These are phyloP conservation scores for Pardosa pseudoannulata DNA, from an alignment of 2,888 invertebrate genomes.

Conservation along the genomic window DNA sequence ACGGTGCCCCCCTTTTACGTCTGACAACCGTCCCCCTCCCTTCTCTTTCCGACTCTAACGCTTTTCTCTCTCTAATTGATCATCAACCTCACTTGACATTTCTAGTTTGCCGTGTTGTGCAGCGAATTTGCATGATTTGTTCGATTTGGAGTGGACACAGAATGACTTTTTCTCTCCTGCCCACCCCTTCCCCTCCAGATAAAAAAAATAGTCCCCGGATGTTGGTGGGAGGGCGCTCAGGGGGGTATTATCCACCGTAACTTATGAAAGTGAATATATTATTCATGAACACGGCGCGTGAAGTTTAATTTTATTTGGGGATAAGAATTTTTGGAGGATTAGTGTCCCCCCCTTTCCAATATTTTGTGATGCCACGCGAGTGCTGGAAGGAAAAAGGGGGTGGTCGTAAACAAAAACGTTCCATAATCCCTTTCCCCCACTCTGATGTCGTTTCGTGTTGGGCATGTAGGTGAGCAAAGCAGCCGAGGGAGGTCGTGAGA, in stretches of 20 bases:
- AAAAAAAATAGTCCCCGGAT: background rate
- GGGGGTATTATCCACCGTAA: background rate
- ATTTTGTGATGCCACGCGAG: no score
- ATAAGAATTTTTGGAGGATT: no score
- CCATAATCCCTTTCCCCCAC: no score
- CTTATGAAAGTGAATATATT: background rate
- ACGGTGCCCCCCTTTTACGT: background rate
- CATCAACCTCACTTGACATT: conserved; percentile 7
- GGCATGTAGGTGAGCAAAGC: no score
- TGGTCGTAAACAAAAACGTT: no score
- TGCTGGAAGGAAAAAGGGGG: no score
- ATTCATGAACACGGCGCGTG: conserved; percentile 4
- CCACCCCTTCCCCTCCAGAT: background rate
- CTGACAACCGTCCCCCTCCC: background rate
- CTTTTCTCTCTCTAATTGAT: conserved; percentile 1
- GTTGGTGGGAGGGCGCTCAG: background rate
- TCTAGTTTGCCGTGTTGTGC: conserved; percentile 3
- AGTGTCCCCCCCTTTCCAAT: no score
- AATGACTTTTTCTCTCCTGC: background rate
- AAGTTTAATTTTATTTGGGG: background rate
- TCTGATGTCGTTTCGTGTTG: no score
- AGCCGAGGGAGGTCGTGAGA: background rate
- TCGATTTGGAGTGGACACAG: conserved; percentile 1
- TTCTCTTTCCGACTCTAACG: background rate
- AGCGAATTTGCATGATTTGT: conserved; percentile 12